Evolutionary conservation across 2,888 invertebrate genomes (phyloP).

Genomic region (Acleris cristana): DNA sequence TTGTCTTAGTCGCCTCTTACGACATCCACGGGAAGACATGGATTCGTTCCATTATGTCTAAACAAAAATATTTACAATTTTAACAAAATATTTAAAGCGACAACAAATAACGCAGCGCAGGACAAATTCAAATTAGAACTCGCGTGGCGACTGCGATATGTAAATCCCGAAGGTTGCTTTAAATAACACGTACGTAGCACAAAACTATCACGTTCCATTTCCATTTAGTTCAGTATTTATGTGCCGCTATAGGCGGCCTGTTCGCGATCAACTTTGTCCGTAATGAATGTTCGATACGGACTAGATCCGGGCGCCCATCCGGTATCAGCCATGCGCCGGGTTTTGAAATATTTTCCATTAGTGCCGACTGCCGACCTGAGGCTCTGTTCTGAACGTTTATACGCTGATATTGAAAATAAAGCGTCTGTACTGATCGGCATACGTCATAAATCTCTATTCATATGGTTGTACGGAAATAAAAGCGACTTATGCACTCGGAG

Average conservation of each 20-base stretch:
- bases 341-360: constrained; percentile 61
- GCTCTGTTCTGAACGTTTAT: constrained; percentile 37
- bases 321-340: constrained; percentile 48
- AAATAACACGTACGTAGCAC: constrained; percentile 26
- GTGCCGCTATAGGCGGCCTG: constrained; percentile 41
- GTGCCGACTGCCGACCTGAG: constrained; percentile 45
- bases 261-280: constrained; percentile 57
- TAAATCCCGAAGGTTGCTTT: constrained; percentile 31
- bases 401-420: not conserved
- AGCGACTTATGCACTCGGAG: not conserved
- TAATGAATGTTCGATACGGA: constrained; percentile 58
- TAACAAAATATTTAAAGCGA: not conserved
- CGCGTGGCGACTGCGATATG: constrained; percentile 24
- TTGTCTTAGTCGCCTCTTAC: too few relatives aligned
- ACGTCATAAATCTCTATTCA: not conserved
- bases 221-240: constrained; percentile 31
- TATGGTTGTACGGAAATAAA: not conserved
- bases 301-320: constrained; percentile 55
- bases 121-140: constrained; percentile 24
- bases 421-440: not conserved
- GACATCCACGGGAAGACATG: too few relatives aligned
- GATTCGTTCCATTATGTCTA: too few relatives aligned
- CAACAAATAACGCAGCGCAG: constrained; percentile 4
- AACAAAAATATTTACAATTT: not conserved
- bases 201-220: constrained; percentile 36